Conservation (phyloP, 1,140 invertebrate genomes). For the Diploscapter pachys region DNA sequence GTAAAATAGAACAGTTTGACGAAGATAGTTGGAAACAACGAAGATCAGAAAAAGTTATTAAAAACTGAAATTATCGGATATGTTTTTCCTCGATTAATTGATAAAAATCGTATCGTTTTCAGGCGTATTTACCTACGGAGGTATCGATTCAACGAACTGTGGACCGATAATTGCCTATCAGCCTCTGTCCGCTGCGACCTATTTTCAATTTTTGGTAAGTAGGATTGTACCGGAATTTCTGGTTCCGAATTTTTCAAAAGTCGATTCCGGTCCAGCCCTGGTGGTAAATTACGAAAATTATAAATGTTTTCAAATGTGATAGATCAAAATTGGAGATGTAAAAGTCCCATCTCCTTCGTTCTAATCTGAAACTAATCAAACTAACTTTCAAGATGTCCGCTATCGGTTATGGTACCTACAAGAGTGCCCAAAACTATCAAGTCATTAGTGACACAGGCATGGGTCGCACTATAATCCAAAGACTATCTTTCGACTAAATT, state of each 20-base stretch:
- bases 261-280: constrained; percentile 29
- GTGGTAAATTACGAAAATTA: neutral
- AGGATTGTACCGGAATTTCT: constrained; percentile 42
- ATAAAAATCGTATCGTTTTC: too few species aligned
- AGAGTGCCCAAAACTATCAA: constrained; percentile 25
- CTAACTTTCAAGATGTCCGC: constrained; percentile 29
- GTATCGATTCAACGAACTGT: constrained; percentile 44
- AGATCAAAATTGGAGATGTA: too few species aligned
- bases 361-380: too few species aligned
- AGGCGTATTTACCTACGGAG: constrained; percentile 50
- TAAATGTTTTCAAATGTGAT: neutral
- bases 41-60: too few species aligned
- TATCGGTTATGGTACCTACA: constrained; percentile 35
- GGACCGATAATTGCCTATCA: constrained; percentile 41
- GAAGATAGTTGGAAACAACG: too few species aligned
- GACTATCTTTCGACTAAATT: too few species aligned
- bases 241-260: constrained; percentile 45
- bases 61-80: too few species aligned
- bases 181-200: constrained; percentile 44
- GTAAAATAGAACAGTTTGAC: too few species aligned
- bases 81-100: too few species aligned
- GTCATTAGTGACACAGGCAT: constrained; percentile 29
- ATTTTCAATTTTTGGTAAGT: constrained; percentile 43
- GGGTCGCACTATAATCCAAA: too few species aligned
- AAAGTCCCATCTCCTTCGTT: too few species aligned